Evolutionary conservation across 2,797 vertebrate species (phyloP), one percentile per base, ranked within the genome.

Genomic region (Centropyge bicolor): DNA sequence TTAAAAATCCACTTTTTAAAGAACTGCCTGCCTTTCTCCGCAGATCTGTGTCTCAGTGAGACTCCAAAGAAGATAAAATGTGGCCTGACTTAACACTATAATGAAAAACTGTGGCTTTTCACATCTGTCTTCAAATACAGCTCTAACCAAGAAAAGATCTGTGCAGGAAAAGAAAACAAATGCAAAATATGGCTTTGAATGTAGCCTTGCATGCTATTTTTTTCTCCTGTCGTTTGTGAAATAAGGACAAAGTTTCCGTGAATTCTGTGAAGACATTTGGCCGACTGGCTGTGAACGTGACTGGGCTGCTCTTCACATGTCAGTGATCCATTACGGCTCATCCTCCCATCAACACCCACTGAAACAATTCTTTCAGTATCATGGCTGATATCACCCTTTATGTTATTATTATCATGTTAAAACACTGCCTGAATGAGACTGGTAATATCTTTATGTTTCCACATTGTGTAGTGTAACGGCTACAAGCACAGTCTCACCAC

Each of bases 71-170:
- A 69, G 76, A 70, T 66, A 2, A 76, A 88, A 88, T 86, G 71
- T 88, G 88, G 84, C 82, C 83, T 3, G 61, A 84, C 84, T 89
- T 89, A 86, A 86, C 77, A 76, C 61, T 45, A 3, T 84, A 85
- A 89, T 91, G 88, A 90, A 90, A 90, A 88, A 84, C 81, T 66
- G 79, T 66, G 78, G 84, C 73, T 85, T 83, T 86, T 87, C 79
- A 90, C 91, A 93, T 91, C 91, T 91, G 91, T 84, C 86, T 90
- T 86, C 56, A 80, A 62, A 91, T 38, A 80, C 7, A 45, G 70
- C 69, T 40, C 65, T 38, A 65, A 75, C 72, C 76, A 36, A 78
- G 76, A 70, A 76, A 83, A 80, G 59, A 49, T 72, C 76, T 83
- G 24, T 22, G 57, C 65, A 56, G 70, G 35, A 61, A 80, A 84